Base-by-base conservation (phyloP, 2,113 vertebrate genomes). In the Clupea harengus region DNA sequence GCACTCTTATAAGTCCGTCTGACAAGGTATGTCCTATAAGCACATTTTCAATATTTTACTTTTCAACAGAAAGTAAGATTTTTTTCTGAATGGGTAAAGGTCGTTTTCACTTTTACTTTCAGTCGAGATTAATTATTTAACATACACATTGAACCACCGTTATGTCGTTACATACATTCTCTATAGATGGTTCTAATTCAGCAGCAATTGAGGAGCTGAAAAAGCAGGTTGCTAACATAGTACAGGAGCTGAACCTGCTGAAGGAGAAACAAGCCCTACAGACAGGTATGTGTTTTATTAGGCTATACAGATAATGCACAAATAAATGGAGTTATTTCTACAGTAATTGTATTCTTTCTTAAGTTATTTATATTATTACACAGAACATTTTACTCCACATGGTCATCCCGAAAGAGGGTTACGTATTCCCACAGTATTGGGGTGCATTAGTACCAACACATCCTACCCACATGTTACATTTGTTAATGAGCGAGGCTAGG, bases 221-320 rank as follows among this genome's bases (percentile, higher is more conserved):
- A 90, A 95, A 92, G 87, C 94, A 94, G 92, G 92, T 99, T 85
- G 92, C 96, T 82, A 93, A 93, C 86, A 95, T 99, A 86, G 87
- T 94, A 80, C 93, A 95, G 86, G 98, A 99, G 88, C 93, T 99
- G 86, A 95, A 94, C 32, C 81, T 97, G 32, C 81, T 99, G 89
- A 99, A 99, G 91, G 97, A 99, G 91, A 96, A 96, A 57, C 97
- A 99, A 90, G 97, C 97, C 0, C 93, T 99, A 81, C 97, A 99
- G 88, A 96, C 97, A 85, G 96, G 98, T 99, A 95, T 22, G 72
- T 15, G 11, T 78, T 72, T 64, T 22, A 54, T 4, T 1, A 64
- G 22, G 4, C 20, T n/a, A n/a, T n/a, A 64, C 13, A 25, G 54
- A 9, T 28, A 28, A 57, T 57, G 52, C 20, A 57, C 52, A 57